A percentile compares a stretch with the other conserved stretches of the same genome.
These are phyloP conservation scores for Potorous gilbertii DNA, from an alignment of 2,797 vertebrate genomes.

Conservation along the genomic window DNA sequence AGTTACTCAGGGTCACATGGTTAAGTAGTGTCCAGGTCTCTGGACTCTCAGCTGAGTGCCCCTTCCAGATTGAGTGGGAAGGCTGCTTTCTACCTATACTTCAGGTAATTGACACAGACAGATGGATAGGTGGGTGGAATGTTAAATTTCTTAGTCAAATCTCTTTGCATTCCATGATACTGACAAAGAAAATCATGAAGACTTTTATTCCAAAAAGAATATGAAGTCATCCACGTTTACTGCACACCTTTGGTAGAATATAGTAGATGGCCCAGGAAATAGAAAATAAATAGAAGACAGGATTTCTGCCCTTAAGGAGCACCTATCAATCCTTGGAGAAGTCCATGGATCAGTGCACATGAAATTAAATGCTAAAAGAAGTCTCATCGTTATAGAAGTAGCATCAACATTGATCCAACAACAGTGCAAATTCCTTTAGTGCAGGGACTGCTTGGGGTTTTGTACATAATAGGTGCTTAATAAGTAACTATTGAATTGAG, in stretches of 20 bases:
- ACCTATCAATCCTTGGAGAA: not conserved
- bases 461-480: too few species aligned
- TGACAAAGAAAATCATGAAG: not conserved
- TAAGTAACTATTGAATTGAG: too few species aligned
- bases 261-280: not conserved
- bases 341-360: not conserved
- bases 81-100: not conserved
- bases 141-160: not conserved
- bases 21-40: not conserved
- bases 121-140: not conserved
- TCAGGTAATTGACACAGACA: not conserved
- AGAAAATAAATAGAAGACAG: not conserved
- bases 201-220: not conserved
- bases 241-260: not conserved
- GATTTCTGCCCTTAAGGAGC: conserved; percentile 4
- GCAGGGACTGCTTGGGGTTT: too few species aligned
- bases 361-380: not conserved
- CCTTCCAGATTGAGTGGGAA: not conserved
- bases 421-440: too few species aligned
- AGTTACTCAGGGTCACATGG: not conserved
- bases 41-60: not conserved
- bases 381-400: not conserved
- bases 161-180: not conserved
- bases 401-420: not conserved
- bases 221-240: not conserved